These are phyloP conservation scores for Yasuhikotakia modesta DNA, from an alignment of 2,797 vertebrate species.

Conservation along the genomic window DNA sequence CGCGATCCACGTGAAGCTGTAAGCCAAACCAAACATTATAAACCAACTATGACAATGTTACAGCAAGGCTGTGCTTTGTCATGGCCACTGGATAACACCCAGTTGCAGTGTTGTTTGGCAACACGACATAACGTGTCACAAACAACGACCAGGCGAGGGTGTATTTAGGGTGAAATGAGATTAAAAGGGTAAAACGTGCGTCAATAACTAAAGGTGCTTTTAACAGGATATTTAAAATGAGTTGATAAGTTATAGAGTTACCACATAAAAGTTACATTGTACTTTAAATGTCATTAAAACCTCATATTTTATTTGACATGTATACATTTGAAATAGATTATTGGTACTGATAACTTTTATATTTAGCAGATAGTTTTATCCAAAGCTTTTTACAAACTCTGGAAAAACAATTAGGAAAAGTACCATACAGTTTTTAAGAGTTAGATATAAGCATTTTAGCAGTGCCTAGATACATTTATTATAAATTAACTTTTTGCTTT, in stretches of 20 bases:
- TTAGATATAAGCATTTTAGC: no score
- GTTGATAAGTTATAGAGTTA: neutral
- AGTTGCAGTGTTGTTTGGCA: constrained; percentile 39
- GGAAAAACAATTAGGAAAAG: no score
- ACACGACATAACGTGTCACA: neutral
- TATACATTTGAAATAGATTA: no score
- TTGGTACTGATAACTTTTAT: no score
- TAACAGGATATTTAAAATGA: no score
- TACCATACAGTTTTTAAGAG: no score
- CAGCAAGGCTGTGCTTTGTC: constrained; percentile 64
- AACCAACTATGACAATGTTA: constrained; percentile 18
- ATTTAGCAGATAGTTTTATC: no score
- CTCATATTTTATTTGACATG: no score
- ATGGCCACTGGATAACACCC: constrained; percentile 62
- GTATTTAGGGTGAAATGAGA: neutral
- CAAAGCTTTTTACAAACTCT: no score
- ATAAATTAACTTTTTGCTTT: neutral
- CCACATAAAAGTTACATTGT: neutral
- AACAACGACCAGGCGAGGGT: neutral
- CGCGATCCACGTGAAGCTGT: neutral
- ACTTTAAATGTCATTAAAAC: neutral
- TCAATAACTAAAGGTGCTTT: no score
- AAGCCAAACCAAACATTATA: neutral
- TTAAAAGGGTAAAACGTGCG: neutral
- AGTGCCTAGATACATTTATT: neutral